These are phyloP conservation scores for Martes martes DNA, from an alignment of 2,113 vertebrate species.

Conservation along the genomic window DNA sequence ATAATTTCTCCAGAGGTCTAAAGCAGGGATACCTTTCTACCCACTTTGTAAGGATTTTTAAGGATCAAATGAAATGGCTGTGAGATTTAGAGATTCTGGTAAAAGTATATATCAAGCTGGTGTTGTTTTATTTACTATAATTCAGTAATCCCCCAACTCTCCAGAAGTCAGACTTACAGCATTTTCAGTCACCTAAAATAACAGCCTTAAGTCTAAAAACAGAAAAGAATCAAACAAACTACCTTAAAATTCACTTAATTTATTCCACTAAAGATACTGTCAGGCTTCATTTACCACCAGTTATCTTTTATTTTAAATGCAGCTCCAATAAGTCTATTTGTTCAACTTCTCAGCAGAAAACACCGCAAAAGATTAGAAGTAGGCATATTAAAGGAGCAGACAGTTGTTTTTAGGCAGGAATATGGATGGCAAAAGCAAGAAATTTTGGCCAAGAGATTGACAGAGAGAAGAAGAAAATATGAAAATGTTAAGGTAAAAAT, in stretches of 20 bases:
- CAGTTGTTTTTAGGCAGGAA: background rate
- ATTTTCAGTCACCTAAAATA: conserved; percentile 18
- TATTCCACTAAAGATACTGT: background rate
- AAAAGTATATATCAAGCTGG: conserved; percentile 2
- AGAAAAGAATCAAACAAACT: background rate
- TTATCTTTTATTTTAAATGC: conserved; percentile 23
- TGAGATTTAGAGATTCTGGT: background rate
- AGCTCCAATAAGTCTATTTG: background rate
- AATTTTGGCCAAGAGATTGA: background rate
- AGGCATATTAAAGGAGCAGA: background rate
- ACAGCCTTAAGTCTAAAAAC: background rate
- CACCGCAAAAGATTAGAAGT: background rate
- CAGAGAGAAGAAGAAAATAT: conserved; percentile 4
- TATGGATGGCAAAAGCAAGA: background rate
- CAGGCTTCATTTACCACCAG: background rate
- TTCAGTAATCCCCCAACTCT: background rate
- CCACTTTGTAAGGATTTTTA: background rate
- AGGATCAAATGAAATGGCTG: conserved; percentile 24
- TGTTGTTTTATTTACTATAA: conserved; percentile 19
- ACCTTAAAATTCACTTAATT: conserved; percentile 35
- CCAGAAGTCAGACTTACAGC: background rate
- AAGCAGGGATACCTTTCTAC: background rate
- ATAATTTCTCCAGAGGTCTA: background rate
- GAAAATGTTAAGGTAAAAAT: conserved; percentile 16
- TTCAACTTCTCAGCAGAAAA: conserved; percentile 44